A percentile compares a stretch with the other conserved stretches of the same genome.
These are phyloP conservation scores for Sprattus sprattus DNA, from an alignment of 2,113 vertebrate genomes.

Conservation along the genomic window DNA sequence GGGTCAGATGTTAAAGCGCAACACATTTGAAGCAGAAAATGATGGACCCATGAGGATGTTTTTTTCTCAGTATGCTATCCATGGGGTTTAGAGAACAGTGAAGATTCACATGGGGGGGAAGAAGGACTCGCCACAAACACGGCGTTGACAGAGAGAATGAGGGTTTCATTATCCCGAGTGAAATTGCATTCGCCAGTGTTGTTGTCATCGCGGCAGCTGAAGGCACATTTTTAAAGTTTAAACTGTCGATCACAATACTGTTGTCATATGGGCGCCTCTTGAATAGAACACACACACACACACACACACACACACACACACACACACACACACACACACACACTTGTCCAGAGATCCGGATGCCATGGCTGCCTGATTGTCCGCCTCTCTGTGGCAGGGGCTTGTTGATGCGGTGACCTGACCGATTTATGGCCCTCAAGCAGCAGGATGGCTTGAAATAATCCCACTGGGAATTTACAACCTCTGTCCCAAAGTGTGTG, in stretches of 20 bases:
- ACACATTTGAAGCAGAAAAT: slow-evolving; percentile 9
- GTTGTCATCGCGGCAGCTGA: not conserved
- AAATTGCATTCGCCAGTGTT: not conserved
- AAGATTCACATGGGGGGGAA: not conserved
- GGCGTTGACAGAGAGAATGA: not conserved
- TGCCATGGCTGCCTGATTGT: slow-evolving; percentile 35
- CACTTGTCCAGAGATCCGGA: slow-evolving; percentile 28
- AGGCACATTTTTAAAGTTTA: not conserved
- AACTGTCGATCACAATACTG: not conserved
- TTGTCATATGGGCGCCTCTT: slow-evolving; percentile 11
- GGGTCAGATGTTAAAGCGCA: not conserved
- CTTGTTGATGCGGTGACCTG: slow-evolving; percentile 36
- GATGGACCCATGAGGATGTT: not conserved
- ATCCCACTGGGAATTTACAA: slow-evolving; percentile 54
- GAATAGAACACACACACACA: too few species aligned
- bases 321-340: too few species aligned
- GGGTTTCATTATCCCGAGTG: not conserved
- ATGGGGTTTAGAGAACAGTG: not conserved
- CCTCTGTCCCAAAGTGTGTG: slow-evolving; percentile 39
- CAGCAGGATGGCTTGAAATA: slow-evolving; percentile 51
- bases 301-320: too few species aligned
- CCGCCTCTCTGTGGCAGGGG: slow-evolving; percentile 29
- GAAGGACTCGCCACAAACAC: not conserved
- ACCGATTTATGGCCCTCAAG: slow-evolving; percentile 38
- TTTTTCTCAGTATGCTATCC: not conserved